phyloP scores from a whole-genome alignment of 2,797 vertebrate species.

The Dendrocincla fuliginosa region DNA sequence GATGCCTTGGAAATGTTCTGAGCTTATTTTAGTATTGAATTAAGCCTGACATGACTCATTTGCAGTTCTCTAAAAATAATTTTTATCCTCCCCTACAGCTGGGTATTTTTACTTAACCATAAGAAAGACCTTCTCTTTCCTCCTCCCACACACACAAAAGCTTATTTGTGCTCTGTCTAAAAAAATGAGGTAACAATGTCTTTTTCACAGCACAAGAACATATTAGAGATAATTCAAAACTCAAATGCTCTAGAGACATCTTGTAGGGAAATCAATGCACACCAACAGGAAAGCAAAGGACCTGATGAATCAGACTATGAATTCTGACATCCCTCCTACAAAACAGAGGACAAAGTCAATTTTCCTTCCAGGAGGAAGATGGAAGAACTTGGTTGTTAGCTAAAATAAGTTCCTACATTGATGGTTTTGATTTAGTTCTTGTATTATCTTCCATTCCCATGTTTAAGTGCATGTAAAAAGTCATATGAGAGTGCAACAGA shows the following conservation, averaged over 20 bases:
- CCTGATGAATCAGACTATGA: slow-evolving; percentile 15
- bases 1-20: slow-evolving; percentile 30
- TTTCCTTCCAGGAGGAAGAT: slow-evolving; percentile 16
- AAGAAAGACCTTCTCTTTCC: slow-evolving; percentile 33
- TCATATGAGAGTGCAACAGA: background rate
- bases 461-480: background rate
- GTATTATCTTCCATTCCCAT: background rate
- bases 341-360: slow-evolving; percentile 16
- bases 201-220: slow-evolving; percentile 33
- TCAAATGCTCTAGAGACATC: slow-evolving; percentile 27
- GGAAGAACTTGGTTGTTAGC: background rate
- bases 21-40: slow-evolving; percentile 48
- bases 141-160: slow-evolving; percentile 39
- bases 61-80: slow-evolving; percentile 52
- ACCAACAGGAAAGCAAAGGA: slow-evolving; percentile 29
- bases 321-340: slow-evolving; percentile 35
- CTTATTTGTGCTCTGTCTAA: slow-evolving; percentile 28
- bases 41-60: slow-evolving; percentile 53
- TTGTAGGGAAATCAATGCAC: slow-evolving; percentile 19
- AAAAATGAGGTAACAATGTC: slow-evolving; percentile 27
- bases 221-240: slow-evolving; percentile 48
- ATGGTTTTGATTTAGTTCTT: background rate
- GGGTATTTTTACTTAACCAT: slow-evolving; percentile 42
- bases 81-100: slow-evolving; percentile 48
- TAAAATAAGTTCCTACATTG: background rate